Evolutionary conservation across 2,797 vertebrate species (phyloP).

Genomic region (Rhinogobio ventralis): DNA sequence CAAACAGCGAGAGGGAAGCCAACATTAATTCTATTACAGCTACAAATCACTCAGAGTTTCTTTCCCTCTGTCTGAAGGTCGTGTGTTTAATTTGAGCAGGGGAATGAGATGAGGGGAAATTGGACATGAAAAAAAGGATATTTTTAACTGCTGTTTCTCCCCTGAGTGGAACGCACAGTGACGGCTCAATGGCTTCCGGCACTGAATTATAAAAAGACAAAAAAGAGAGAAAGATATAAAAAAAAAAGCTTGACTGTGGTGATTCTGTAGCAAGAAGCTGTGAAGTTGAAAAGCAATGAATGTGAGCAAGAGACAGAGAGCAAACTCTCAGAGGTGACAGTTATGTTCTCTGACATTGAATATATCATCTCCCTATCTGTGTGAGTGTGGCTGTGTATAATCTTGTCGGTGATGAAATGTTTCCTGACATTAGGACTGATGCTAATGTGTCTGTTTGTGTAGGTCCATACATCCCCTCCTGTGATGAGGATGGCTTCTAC

Average conservation of each 20-base stretch:
- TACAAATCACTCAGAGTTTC: conserved; percentile 27
- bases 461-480: conserved; percentile 83
- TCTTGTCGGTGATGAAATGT: conserved; percentile 6
- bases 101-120: conserved; percentile 48
- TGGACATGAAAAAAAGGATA: conserved; percentile 55
- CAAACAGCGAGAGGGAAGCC: conserved; percentile 11
- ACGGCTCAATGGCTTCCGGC: conserved; percentile 41
- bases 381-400: not conserved
- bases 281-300: conserved; percentile 35
- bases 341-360: conserved; percentile 32
- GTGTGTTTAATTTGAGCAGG: conserved; percentile 39
- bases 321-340: conserved; percentile 18
- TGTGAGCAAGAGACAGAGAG: conserved; percentile 17
- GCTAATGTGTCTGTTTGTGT: conserved; percentile 5
- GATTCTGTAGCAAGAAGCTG: conserved; percentile 24
- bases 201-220: conserved; percentile 48
- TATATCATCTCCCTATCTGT: conserved; percentile 20
- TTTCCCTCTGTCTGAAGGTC: conserved; percentile 33
- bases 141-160: conserved; percentile 58
- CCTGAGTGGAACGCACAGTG: conserved; percentile 52
- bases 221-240: conserved; percentile 6
- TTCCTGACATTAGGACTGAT: conserved; percentile 37
- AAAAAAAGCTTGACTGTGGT: conserved; percentile 22
- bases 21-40: conserved; percentile 41
- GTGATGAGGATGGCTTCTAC: conserved; percentile 86